These are phyloP conservation scores for Tetramorium bicarinatum DNA, from an alignment of 2,888 invertebrate species.

Conservation along the genomic window DNA sequence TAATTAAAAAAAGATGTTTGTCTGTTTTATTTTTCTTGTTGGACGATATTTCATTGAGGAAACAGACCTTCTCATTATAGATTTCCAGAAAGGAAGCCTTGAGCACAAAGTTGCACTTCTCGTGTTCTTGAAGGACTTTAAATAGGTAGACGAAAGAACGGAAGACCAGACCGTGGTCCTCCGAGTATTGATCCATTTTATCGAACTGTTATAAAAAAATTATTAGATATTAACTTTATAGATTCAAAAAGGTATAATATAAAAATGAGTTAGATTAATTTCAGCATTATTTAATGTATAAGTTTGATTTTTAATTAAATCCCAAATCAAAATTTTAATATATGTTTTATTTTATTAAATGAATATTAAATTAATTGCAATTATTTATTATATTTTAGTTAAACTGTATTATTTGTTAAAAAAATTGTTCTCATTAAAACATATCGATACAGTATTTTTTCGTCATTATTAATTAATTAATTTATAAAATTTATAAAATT, in stretches of 20 bases:
- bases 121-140: constrained; percentile 92
- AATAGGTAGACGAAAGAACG: constrained; percentile 96
- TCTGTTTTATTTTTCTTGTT: constrained; percentile 4
- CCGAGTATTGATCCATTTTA: constrained; percentile 89
- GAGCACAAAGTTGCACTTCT: constrained; percentile 93
- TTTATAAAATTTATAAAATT: not conserved
- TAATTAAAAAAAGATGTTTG: not conserved
- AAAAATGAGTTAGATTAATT: not conserved
- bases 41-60: constrained; percentile 7
- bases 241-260: not conserved
- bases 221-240: constrained; percentile 34
- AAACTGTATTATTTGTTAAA: not conserved
- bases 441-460: not conserved
- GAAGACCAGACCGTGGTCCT: constrained; percentile 95
- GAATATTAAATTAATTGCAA: not conserved
- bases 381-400: not conserved
- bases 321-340: not conserved
- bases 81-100: constrained; percentile 98
- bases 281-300: not conserved
- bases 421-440: not conserved
- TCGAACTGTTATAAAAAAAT: constrained; percentile 88
- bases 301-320: not conserved
- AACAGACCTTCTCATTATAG: constrained; percentile 97
- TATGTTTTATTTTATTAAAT: not conserved
- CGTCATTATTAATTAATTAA: not conserved